phyloP scores from a whole-genome alignment of 2,797 vertebrate genomes.

The Bradypodion ventrale region DNA sequence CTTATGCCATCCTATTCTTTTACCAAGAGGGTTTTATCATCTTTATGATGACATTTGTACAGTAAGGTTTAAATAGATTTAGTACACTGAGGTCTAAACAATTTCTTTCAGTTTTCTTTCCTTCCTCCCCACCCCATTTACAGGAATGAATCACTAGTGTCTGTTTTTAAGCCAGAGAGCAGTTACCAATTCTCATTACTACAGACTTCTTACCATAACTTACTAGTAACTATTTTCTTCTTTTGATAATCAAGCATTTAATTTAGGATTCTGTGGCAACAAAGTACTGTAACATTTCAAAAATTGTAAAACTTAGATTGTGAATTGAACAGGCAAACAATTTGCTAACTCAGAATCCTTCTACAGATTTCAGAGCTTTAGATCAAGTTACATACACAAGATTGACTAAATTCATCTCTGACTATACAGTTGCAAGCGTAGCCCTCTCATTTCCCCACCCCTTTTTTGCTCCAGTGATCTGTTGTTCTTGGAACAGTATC shows the following conservation, averaged over 20 bases:
- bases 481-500: slow-evolving; percentile 53
- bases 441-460: slow-evolving; percentile 23
- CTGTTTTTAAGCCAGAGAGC: not conserved
- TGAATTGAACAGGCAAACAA: slow-evolving; percentile 10
- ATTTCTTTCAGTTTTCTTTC: not conserved
- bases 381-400: slow-evolving; percentile 46
- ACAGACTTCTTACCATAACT: not conserved
- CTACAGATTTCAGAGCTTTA: slow-evolving; percentile 57
- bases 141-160: not conserved
- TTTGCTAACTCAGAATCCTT: slow-evolving; percentile 43
- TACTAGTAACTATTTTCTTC: slow-evolving; percentile 36
- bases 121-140: not conserved
- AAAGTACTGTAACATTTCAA: slow-evolving; percentile 47
- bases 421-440: slow-evolving; percentile 44
- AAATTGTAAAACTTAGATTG: slow-evolving; percentile 43
- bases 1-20: not conserved
- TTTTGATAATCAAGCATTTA: slow-evolving; percentile 23
- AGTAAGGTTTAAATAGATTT: slow-evolving; percentile 6
- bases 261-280: slow-evolving; percentile 28
- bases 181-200: slow-evolving; percentile 3
- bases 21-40: not conserved
- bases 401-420: slow-evolving; percentile 50
- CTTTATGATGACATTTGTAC: not conserved
- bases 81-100: not conserved
- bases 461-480: slow-evolving; percentile 63